phyloP scores from a whole-genome alignment of 2,888 invertebrate species.

The Agrotis segetum region DNA sequence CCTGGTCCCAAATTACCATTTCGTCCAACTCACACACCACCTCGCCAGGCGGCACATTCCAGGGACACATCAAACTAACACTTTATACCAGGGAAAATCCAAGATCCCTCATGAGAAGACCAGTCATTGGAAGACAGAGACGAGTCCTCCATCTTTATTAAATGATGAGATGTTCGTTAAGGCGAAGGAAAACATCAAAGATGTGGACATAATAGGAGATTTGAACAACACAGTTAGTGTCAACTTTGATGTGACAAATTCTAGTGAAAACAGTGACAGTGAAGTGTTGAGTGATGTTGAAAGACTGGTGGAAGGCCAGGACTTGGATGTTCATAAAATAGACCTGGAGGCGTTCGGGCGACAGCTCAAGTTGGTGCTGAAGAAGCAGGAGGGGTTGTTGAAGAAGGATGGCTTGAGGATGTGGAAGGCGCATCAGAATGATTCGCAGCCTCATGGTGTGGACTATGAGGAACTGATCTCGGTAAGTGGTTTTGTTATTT shows the following conservation, averaged over 20 bases:
- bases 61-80: slow-evolving; percentile 77
- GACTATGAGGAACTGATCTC: slow-evolving; percentile 94
- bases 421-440: slow-evolving; percentile 95
- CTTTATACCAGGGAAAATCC: slow-evolving; percentile 68
- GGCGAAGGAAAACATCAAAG: slow-evolving; percentile 82
- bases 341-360: slow-evolving; percentile 95
- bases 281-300: slow-evolving; percentile 77
- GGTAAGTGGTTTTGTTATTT: slow-evolving; percentile 87
- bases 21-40: slow-evolving; percentile 94
- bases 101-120: slow-evolving; percentile 86
- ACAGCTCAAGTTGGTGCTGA: slow-evolving; percentile 93
- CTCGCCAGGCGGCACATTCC: slow-evolving; percentile 84
- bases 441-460: slow-evolving; percentile 94
- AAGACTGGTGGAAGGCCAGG: slow-evolving; percentile 79
- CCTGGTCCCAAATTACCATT: slow-evolving; percentile 96
- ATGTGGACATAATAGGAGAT: slow-evolving; percentile 85
- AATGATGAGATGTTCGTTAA: slow-evolving; percentile 88
- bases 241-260: slow-evolving; percentile 82
- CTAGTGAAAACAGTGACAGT: slow-evolving; percentile 83
- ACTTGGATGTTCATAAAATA: slow-evolving; percentile 92
- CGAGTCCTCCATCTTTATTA: slow-evolving; percentile 81
- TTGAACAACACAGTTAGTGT: slow-evolving; percentile 86
- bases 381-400: slow-evolving; percentile 94
- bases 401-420: slow-evolving; percentile 95
- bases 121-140: slow-evolving; percentile 76